Base-by-base conservation (phyloP, 2,888 invertebrate species). In the Formica aserva region DNA sequence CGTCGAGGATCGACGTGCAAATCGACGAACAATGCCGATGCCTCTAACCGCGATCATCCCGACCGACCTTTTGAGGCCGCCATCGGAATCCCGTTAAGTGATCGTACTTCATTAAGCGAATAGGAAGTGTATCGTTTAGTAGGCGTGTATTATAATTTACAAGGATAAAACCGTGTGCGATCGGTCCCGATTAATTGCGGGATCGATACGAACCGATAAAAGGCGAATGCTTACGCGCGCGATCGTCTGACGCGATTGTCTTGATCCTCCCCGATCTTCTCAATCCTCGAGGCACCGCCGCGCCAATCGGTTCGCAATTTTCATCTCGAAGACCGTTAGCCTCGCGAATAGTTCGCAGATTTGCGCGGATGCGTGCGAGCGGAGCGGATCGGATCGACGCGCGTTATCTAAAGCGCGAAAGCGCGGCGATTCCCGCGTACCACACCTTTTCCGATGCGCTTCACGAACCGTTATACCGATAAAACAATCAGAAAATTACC, bases 131-230 rank as follows among this genome's bases (percentile, higher is more conserved):
- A 86, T 85, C 87, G 87, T 52, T 83, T 84, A 87, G 85, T 65
- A 87, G 89, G 88, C 87, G 88, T 86, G 88, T 85, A 88, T 89
- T 87, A 89, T 84, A 83, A 89, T 88, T 85, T 87, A 88, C 71
- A 86, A 89, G 82, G 88, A 84, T 83, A 85, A 81, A 63, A 41
- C 67, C 55, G 65, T 82, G 82, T 72, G 86, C 83, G 89, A 90
- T 89, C 86, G 83, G 83, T 48, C 45, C 48, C 89, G 88, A 90
- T 90, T 90, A 90, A 90, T 90, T 87, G 88, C 83, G 75, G 83
- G 77, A 83, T 82, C 82, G 90, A 89, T 86, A 85, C 71, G 86
- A 81, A 83, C 83, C 82, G 90, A 89, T 89, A 84, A 88, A 85
- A 60, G 45, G 11, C 29, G 60, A 41, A 71, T 85, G 65, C 57